These are phyloP conservation scores for Mesorhabditis sp. DNA, from an alignment of 2,888 invertebrate genomes.

Conservation along the genomic window DNA sequence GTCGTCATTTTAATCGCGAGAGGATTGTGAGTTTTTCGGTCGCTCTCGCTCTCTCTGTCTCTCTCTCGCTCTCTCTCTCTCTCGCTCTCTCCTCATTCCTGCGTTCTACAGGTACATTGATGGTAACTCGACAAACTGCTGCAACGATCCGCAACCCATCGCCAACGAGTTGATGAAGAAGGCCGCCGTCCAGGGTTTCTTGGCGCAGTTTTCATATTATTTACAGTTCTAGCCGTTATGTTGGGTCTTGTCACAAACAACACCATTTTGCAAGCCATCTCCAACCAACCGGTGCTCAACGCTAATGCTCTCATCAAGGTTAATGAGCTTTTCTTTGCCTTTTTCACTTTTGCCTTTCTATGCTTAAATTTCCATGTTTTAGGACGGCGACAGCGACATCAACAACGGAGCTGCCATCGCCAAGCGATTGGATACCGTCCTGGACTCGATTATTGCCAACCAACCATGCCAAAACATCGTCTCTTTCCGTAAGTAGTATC, in stretches of 20 bases:
- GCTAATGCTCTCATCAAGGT: neutral
- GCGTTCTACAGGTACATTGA: neutral
- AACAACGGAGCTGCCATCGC: neutral
- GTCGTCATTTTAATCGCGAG: neutral
- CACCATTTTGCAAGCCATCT: neutral
- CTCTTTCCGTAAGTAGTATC: neutral
- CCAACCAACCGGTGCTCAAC: neutral
- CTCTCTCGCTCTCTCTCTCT: no score
- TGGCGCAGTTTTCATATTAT: neutral
- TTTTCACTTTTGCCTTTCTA: no score
- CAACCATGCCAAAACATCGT: neutral
- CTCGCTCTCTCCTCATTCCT: no score
- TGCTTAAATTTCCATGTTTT: neutral
- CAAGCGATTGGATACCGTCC: neutral
- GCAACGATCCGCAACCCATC: neutral
- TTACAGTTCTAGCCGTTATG: neutral
- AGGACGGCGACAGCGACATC: neutral
- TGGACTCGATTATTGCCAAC: neutral
- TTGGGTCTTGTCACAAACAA: neutral
- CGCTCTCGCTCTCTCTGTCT: no score
- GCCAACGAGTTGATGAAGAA: neutral
- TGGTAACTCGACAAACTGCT: constrained; percentile 3
- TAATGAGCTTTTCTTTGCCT: no score
- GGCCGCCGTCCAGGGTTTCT: neutral
- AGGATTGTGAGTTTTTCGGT: neutral